These are phyloP conservation scores for Tichodroma muraria DNA, from an alignment of 2,113 vertebrate genomes.

Conservation along the genomic window DNA sequence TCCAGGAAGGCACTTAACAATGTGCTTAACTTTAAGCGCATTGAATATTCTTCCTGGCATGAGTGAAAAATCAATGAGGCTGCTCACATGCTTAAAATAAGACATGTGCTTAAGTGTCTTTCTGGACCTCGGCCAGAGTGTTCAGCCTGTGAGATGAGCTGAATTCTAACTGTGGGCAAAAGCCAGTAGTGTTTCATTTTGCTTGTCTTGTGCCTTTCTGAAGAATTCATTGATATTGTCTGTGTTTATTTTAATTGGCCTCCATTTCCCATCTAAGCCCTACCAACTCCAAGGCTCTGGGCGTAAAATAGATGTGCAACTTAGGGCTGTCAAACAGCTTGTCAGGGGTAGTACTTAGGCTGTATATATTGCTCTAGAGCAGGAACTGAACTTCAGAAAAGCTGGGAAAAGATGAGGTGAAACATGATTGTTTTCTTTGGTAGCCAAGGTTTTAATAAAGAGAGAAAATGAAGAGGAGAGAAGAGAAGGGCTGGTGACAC, in stretches of 20 bases:
- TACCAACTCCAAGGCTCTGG: slow-evolving; percentile 18
- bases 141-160: background rate
- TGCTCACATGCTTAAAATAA: slow-evolving; percentile 58
- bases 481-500: slow-evolving; percentile 57
- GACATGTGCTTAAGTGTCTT: slow-evolving; percentile 54
- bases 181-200: slow-evolving; percentile 52
- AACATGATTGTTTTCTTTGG: slow-evolving; percentile 62
- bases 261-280: slow-evolving; percentile 53
- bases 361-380: slow-evolving; percentile 50
- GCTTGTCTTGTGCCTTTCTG: slow-evolving; percentile 39
- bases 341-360: slow-evolving; percentile 49
- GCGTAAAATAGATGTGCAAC: slow-evolving; percentile 57
- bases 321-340: slow-evolving; percentile 55
- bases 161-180: slow-evolving; percentile 25
- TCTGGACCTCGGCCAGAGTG: slow-evolving; percentile 17
- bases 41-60: slow-evolving; percentile 53
- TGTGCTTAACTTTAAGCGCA: slow-evolving; percentile 61
- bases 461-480: slow-evolving; percentile 58
- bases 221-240: slow-evolving; percentile 56
- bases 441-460: slow-evolving; percentile 59
- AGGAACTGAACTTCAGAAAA: slow-evolving; percentile 58
- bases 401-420: slow-evolving; percentile 65
- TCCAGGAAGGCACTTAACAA: slow-evolving; percentile 60
- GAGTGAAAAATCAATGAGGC: slow-evolving; percentile 51
- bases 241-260: slow-evolving; percentile 62